These are phyloP conservation scores for Urocyon cinereoargenteus DNA, from an alignment of 2,797 vertebrate genomes.

Conservation along the genomic window DNA sequence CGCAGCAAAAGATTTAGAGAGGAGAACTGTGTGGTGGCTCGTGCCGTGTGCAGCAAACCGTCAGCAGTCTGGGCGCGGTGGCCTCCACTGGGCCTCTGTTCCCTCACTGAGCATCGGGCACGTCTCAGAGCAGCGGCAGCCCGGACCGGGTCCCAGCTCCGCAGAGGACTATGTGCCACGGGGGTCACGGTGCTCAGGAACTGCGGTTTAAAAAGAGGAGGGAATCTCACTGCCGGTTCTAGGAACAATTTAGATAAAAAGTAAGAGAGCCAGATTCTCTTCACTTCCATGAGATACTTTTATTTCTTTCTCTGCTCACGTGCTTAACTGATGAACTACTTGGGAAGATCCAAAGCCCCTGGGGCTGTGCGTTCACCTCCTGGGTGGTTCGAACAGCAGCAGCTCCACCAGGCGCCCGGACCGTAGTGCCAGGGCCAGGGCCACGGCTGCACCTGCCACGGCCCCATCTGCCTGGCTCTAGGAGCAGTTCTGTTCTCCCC, in stretches of 20 bases:
- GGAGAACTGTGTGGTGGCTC: too few species aligned
- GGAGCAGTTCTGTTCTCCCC: neutral
- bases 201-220: neutral
- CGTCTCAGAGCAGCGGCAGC: neutral
- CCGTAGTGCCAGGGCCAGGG: too few species aligned
- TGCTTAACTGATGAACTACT: neutral
- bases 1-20: neutral
- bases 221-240: neutral
- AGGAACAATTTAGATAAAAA: neutral
- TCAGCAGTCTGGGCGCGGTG: neutral
- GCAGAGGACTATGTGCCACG: too few species aligned
- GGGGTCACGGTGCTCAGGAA: too few species aligned
- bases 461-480: too few species aligned
- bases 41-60: too few species aligned
- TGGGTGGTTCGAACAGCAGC: neutral
- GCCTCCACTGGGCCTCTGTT: neutral
- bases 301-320: neutral
- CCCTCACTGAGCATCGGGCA: neutral
- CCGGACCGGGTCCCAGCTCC: rapidly evolving
- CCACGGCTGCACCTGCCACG: too few species aligned
- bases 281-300: neutral
- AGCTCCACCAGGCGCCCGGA: too few species aligned
- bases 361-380: neutral
- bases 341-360: neutral
- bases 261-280: slow-evolving; percentile 11